Evolutionary conservation across 2,113 vertebrate species (phyloP).

Genomic region (Ardeotis arabs): DNA sequence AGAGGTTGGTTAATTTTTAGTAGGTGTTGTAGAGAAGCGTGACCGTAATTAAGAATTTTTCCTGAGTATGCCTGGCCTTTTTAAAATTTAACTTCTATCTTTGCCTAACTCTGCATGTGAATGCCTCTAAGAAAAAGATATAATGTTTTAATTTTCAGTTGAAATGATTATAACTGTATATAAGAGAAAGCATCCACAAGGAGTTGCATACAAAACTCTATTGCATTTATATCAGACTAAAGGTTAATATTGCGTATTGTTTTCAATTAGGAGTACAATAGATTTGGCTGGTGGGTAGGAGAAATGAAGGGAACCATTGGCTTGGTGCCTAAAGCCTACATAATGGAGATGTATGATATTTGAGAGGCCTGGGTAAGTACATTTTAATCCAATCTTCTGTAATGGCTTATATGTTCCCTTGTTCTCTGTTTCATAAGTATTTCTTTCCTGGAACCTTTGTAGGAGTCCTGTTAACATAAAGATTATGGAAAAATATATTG

Average conservation of each 20-base stretch:
- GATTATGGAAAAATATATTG: slow-evolving; percentile 65
- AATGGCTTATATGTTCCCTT: slow-evolving; percentile 83
- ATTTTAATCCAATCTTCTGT: slow-evolving; percentile 86
- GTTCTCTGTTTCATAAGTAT: slow-evolving; percentile 78
- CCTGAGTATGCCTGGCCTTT: slow-evolving; percentile 26
- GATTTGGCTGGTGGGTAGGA: slow-evolving; percentile 98
- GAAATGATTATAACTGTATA: slow-evolving; percentile 71
- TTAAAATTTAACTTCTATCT: slow-evolving; percentile 59
- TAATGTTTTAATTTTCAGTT: slow-evolving; percentile 73
- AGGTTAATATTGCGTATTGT: slow-evolving; percentile 85
- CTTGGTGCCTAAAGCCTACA: slow-evolving; percentile 94
- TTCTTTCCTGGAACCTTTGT: slow-evolving; percentile 78
- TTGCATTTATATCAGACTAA: slow-evolving; percentile 79
- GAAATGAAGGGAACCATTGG: slow-evolving; percentile 93
- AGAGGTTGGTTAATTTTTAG: background rate
- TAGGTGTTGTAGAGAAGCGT: background rate
- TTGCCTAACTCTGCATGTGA: slow-evolving; percentile 55
- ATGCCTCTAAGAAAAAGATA: slow-evolving; percentile 60
- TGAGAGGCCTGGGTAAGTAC: slow-evolving; percentile 87
- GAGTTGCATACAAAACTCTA: slow-evolving; percentile 74
- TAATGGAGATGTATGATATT: slow-evolving; percentile 93
- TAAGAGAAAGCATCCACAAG: slow-evolving; percentile 74
- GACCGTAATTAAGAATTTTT: background rate
- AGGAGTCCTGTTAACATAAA: slow-evolving; percentile 75
- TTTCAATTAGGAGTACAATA: slow-evolving; percentile 92